These are phyloP conservation scores for Drosophila guanche DNA, from an alignment of 1,140 invertebrate species.

Conservation along the genomic window DNA sequence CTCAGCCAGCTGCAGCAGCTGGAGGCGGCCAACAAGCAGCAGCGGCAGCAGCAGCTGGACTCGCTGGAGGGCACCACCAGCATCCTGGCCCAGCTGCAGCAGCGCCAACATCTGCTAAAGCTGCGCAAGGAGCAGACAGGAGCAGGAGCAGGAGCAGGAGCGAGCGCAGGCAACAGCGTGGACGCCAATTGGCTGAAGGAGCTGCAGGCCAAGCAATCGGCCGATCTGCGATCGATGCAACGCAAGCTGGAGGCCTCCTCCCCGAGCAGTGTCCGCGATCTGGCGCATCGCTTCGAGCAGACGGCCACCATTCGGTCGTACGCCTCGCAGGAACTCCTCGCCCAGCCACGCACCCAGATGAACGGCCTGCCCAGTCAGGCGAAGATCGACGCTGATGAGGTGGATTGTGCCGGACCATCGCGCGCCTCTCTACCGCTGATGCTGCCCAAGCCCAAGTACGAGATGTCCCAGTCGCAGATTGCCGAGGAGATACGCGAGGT, in stretches of 20 bases:
- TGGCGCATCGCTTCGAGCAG: conserved; percentile 93
- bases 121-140: conserved; percentile 87
- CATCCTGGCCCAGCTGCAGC: conserved; percentile 89
- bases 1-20: conserved; percentile 84
- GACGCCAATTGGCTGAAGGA: conserved; percentile 88
- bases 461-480: conserved; percentile 82
- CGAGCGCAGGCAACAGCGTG: conserved; percentile 66
- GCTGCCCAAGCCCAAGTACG: conserved; percentile 76
- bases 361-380: conserved; percentile 67
- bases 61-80: conserved; percentile 83
- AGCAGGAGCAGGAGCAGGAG: conserved; percentile 85
- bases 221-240: conserved; percentile 87
- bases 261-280: conserved; percentile 87
- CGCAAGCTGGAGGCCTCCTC: conserved; percentile 62
- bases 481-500: conserved; percentile 85
- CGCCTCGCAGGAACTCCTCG: conserved; percentile 76
- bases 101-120: conserved; percentile 85
- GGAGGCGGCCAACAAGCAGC: conserved; percentile 77
- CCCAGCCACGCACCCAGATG: conserved; percentile 71
- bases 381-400: conserved; percentile 73
- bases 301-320: conserved; percentile 83
- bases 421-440: conserved; percentile 13
- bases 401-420: conserved; percentile 71
- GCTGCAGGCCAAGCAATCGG: conserved; percentile 89
- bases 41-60: conserved; percentile 72